Percentiles rank a stretch among this genome's conserved stretches.
phyloP scores from a whole-genome alignment of 1,140 invertebrate species.

The Sweltsa coloradensis region DNA sequence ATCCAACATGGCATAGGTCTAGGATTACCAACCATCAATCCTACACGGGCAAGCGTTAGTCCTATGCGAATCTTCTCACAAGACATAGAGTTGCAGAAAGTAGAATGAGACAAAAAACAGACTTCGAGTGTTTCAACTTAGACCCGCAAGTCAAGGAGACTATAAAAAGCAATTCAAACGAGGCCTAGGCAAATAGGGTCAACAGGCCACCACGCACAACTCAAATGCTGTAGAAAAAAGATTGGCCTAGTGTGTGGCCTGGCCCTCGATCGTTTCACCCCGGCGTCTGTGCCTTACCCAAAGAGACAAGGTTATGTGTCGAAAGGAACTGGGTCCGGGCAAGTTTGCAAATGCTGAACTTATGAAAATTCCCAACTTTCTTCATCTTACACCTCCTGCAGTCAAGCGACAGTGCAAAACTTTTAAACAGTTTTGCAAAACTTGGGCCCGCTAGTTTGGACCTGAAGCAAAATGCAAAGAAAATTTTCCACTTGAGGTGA shows the following conservation, averaged over 20 bases:
- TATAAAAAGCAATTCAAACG: too few species aligned
- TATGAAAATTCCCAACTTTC: slow-evolving; percentile 98
- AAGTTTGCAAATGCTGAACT: slow-evolving; percentile 89
- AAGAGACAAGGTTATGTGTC: slow-evolving; percentile 76
- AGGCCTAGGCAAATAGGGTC: too few species aligned
- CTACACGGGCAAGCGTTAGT: too few species aligned
- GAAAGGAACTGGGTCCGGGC: slow-evolving; percentile 52
- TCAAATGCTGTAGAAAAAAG: slow-evolving; percentile 64
- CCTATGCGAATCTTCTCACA: too few species aligned
- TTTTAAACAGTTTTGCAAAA: slow-evolving; percentile 85
- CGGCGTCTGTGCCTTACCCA: slow-evolving; percentile 82
- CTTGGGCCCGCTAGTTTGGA: slow-evolving; percentile 74
- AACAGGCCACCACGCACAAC: too few species aligned
- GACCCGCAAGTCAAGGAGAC: too few species aligned
- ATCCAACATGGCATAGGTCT: too few species aligned
- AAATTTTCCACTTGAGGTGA: slow-evolving; percentile 77
- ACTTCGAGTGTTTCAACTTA: too few species aligned
- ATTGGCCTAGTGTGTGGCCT: slow-evolving; percentile 95
- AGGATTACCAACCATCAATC: too few species aligned
- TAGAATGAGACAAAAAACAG: too few species aligned
- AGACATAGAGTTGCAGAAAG: too few species aligned
- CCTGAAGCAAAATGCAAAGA: slow-evolving; percentile 57
- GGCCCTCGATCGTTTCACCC: slow-evolving; percentile 83
- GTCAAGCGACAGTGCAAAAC: slow-evolving; percentile 86
- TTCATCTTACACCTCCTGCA: slow-evolving; percentile 90